These are phyloP conservation scores for Casuarius casuarius DNA, from an alignment of 2,113 vertebrate species.

Conservation along the genomic window DNA sequence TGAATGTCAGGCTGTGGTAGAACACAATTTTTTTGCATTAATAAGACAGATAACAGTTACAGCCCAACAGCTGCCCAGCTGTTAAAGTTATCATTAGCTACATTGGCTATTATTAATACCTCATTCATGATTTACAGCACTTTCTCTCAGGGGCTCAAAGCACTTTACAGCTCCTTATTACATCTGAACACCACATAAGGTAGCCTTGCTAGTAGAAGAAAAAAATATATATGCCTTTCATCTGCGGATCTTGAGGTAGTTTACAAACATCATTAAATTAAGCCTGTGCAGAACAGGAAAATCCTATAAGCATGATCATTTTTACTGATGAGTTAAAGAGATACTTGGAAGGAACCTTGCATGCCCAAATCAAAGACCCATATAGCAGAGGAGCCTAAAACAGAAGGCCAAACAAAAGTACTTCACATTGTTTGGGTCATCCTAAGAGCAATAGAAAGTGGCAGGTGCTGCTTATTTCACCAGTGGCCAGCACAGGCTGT, in stretches of 20 bases:
- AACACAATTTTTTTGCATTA: not conserved
- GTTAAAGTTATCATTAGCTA: not conserved
- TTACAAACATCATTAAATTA: conserved; percentile 8
- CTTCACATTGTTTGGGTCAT: not conserved
- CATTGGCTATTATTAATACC: not conserved
- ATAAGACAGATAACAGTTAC: not conserved
- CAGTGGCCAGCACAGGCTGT: not conserved
- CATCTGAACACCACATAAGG: not conserved
- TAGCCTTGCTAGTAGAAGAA: not conserved
- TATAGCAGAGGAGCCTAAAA: no score
- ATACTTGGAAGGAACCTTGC: not conserved
- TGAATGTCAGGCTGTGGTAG: accelerated
- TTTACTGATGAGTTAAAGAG: not conserved
- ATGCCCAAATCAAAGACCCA: not conserved
- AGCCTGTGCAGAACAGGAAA: not conserved
- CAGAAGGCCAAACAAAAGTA: not conserved
- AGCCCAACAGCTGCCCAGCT: not conserved
- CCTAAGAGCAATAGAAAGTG: not conserved
- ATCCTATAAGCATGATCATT: accelerated
- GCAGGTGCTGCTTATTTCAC: not conserved
- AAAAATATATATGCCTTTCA: not conserved
- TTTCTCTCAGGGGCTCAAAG: not conserved
- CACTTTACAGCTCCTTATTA: not conserved
- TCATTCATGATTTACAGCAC: not conserved
- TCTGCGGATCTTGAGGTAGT: not conserved